Evolutionary conservation across 2,888 invertebrate species (phyloP), one percentile per base, ranked within the genome.

Genomic region (Fragum fragum): DNA sequence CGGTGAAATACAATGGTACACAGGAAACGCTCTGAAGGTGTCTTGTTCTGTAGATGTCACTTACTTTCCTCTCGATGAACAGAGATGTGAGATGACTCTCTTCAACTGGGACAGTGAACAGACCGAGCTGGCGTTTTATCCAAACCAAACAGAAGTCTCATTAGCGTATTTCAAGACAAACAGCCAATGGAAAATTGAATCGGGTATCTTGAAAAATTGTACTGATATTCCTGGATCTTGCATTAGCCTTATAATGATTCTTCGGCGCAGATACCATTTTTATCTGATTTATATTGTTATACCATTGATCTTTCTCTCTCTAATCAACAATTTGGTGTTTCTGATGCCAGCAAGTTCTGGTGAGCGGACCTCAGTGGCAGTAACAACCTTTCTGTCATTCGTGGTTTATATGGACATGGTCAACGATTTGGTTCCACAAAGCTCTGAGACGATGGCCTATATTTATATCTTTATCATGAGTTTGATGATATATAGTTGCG

Each of bases 351-450:
- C 74, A 2, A 55, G 28, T 9, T 83, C 86, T 2, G 86, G 83
- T 1, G 86, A 86, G 23, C 29, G 81, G 6, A 73, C 77, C 1
- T 79, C 79, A 0, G 80, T 79, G 0, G 77, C 83, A 0, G 73
- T 86, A 1, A 86, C 86, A 9, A 42, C 71, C 18, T 81, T 79
- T 66, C 29, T 86, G 47, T 81, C 86, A 1, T 81, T 81, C 39
- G 53, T 78, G 1, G 81, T 86, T 0, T 86, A 75, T 61, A 83
- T 83, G 83, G 63, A 76, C 7, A 79, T 81, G 11, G 55, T 86
- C 5, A 86, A 76, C 73, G 73, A 69, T 16, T 73, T 79, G 29
- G 63, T 86, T n/a, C 83, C 86, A 16, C 68, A 75, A 32, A 79
- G 76, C 23, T 83, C 86, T 0, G 59, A 69, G 3, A 81, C 81